Base-by-base conservation (phyloP, 2,888 invertebrate genomes). In the Eilema griseolum region DNA sequence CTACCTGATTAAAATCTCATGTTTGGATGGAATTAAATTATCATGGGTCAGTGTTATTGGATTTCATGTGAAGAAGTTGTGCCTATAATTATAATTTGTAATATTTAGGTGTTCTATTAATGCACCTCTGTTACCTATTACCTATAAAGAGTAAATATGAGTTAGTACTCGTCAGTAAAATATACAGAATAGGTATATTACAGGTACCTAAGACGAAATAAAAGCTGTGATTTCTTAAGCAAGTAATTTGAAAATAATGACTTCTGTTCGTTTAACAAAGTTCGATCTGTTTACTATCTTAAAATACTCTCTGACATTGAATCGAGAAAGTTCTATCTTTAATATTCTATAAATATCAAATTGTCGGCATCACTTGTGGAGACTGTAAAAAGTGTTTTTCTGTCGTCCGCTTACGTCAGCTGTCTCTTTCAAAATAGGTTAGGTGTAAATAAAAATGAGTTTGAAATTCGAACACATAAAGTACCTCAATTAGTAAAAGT, bases 241-340 rank as follows among this genome's bases (percentile, higher is more conserved):
- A 41, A 41, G 14, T 41, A 41, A 41, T 41, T 41, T 16, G 16
- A 41, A 46, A 46, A 46, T 52, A 2, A 52, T n/a, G 8, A 52
- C 52, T 63, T 67, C 74, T 78, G 77, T 85, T 84, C 79, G 84
- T 77, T 52, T 72, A 78, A 76, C 72, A 67, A 64, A 74, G 73
- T 83, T 85, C 83, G 46, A 86, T 88, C 86, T 87, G 85, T 83
- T 87, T 87, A 83, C 77, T 85, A 79, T 89, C 87, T 83, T 76
- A 76, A 88, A 90, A 89, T 89, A 89, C 86, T 83, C 79, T 83
- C 85, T 83, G 88, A 89, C 89, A 88, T 83, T 86, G 86, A 85
- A 83, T 83, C 83, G 83, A 82, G 84, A 83, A 85, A 85, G 77
- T 82, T 86, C 83, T 88, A 87, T 86, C 81, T 87, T 76, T 76